Evolutionary conservation across 1,140 invertebrate genomes (phyloP).

Genomic region (Colletes latitarsis): DNA sequence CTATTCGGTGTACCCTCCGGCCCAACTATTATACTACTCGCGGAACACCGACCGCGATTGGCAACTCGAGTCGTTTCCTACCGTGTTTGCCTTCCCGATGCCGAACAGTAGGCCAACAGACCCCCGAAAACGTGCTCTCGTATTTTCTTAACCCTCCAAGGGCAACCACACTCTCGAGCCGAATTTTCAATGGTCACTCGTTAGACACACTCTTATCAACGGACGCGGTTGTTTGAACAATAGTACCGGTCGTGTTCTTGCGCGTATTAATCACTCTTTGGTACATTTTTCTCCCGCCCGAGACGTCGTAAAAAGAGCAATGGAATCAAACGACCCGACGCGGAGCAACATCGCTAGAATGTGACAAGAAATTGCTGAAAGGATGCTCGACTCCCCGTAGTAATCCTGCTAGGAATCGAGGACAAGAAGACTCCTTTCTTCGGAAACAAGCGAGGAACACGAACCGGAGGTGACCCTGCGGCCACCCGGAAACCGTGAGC

Average conservation of each 20-base stretch:
- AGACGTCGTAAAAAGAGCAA: background rate
- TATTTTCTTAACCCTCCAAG: no score
- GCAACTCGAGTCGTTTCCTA: background rate
- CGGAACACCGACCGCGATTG: background rate
- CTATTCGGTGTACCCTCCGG: background rate
- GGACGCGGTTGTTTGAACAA: no score
- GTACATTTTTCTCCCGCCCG: no score
- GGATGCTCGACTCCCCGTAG: background rate
- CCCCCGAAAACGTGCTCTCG: no score
- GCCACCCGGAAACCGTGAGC: slow-evolving; percentile 19
- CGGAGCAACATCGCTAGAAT: background rate
- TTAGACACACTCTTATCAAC: no score
- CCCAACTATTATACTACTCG: background rate
- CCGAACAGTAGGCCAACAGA: no score
- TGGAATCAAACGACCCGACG: background rate
- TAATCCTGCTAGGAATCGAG: background rate
- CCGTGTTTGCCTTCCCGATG: background rate
- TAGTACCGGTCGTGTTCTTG: no score
- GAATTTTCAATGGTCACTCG: no score
- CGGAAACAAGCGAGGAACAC: slow-evolving; percentile 8
- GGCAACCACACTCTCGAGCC: no score
- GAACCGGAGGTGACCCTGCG: slow-evolving; percentile 14
- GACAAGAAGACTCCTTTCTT: background rate
- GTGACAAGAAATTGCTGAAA: background rate
- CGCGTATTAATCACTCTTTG: no score